Evolutionary conservation across 1,140 invertebrate genomes (phyloP).

Genomic region (Tribolium castaneum): DNA sequence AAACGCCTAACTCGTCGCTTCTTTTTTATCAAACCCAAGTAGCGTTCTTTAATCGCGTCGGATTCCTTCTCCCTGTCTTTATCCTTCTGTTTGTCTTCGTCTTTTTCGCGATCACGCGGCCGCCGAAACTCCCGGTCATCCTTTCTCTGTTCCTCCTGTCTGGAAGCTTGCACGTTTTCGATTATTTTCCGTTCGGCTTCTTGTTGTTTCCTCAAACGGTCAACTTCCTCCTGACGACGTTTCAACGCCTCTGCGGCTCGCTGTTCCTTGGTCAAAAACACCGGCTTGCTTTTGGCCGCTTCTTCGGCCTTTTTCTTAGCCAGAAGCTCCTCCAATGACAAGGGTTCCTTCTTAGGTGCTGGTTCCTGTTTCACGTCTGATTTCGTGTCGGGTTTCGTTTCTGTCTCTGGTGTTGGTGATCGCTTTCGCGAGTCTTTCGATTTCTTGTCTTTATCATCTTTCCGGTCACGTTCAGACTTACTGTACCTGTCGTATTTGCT

Average conservation of each 20-base stretch:
- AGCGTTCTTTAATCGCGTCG: conserved; percentile 94
- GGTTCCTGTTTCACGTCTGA: conserved; percentile 60
- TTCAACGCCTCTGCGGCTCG: conserved; percentile 89
- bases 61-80: conserved; percentile 93
- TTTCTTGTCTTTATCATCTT: conserved; percentile 65
- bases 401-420: conserved; percentile 58
- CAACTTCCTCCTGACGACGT: conserved; percentile 88
- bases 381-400: conserved; percentile 63
- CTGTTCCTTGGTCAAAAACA: conserved; percentile 97
- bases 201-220: conserved; percentile 72
- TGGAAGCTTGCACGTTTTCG: conserved; percentile 51
- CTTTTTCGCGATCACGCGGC: conserved; percentile 65
- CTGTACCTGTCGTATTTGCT: conserved; percentile 60
- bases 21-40: conserved; percentile 94
- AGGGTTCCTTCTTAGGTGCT: conserved; percentile 82
- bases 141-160: conserved; percentile 53
- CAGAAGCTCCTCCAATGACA: conserved; percentile 95
- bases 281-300: conserved; percentile 91
- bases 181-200: conserved; percentile 78
- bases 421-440: conserved; percentile 48
- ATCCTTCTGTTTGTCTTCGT: conserved; percentile 66
- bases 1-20: conserved; percentile 91
- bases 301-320: conserved; percentile 98
- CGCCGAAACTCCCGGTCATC: conserved; percentile 55
- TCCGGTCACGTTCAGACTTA: conserved; percentile 63